Conservation (phyloP, 1,140 invertebrate genomes). For the Scaptomyza montana region DNA sequence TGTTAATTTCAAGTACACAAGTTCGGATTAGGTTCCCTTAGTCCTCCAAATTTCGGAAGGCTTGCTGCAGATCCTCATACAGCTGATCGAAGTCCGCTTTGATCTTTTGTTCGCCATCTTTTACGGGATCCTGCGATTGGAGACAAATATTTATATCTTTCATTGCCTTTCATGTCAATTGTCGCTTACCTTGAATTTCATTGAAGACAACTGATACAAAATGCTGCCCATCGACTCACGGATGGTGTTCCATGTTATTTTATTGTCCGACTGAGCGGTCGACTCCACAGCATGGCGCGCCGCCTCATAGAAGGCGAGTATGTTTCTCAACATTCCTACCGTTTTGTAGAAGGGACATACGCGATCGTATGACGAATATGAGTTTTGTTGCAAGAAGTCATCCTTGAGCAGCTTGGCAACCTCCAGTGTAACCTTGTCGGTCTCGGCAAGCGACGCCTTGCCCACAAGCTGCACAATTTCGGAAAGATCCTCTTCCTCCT, state of each 20-base stretch:
- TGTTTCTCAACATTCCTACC: conserved; percentile 98
- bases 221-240: conserved; percentile 97
- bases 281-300: conserved; percentile 98
- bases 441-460: conserved; percentile 99
- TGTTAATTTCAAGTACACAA: background rate
- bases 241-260: conserved; percentile 99
- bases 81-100: conserved; percentile 98
- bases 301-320: conserved; percentile 99
- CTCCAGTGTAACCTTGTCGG: conserved; percentile 99
- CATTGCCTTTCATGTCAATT: background rate
- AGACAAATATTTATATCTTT: conserved; percentile 23
- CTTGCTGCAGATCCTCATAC: conserved; percentile 96
- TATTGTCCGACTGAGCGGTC: conserved; percentile 99
- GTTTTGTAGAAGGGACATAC: conserved; percentile 99
- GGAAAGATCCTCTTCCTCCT: conserved; percentile 99
- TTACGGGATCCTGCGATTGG: conserved; percentile 93
- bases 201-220: conserved; percentile 98
- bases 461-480: conserved; percentile 99
- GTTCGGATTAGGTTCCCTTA: conserved; percentile 85
- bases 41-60: conserved; percentile 99
- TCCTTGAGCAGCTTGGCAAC: conserved; percentile 99
- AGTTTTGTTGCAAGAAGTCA: conserved; percentile 99
- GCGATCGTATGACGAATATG: conserved; percentile 97
- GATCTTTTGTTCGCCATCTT: conserved; percentile 98
- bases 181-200: conserved; percentile 98